A percentile compares a stretch with the other conserved stretches of the same genome.
These are phyloP conservation scores for Hermaeophaga mercurialis DNA, from an alignment of 2,888 invertebrate genomes.

Conservation along the genomic window DNA sequence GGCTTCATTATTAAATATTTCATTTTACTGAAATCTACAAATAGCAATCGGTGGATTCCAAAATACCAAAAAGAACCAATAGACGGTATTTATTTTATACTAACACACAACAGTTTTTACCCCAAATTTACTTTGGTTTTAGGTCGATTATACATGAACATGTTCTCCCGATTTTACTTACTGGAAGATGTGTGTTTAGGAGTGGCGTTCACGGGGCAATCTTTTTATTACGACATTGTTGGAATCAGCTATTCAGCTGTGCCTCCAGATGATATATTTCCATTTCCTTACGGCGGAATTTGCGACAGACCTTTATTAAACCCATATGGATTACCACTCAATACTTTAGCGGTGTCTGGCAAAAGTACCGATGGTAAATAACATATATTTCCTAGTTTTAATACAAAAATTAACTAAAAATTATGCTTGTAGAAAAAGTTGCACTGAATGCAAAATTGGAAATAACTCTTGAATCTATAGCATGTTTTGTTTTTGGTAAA, in stretches of 20 bases:
- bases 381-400: no score
- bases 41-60: slow-evolving; percentile 57
- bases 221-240: slow-evolving; percentile 56
- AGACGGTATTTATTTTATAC: slow-evolving; percentile 55
- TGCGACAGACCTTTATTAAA: slow-evolving; percentile 56
- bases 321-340: slow-evolving; percentile 19
- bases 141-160: slow-evolving; percentile 27
- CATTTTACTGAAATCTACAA: slow-evolving; percentile 57
- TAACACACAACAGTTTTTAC: slow-evolving; percentile 46
- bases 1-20: slow-evolving; percentile 62
- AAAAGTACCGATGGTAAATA: slow-evolving; percentile 23
- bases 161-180: slow-evolving; percentile 54
- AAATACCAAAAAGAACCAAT: slow-evolving; percentile 47
- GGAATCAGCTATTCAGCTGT: slow-evolving; percentile 57
- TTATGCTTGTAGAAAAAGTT: no score
- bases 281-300: slow-evolving; percentile 59
- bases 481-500: no score
- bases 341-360: slow-evolving; percentile 28
- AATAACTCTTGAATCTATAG: no score
- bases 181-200: slow-evolving; percentile 62
- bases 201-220: slow-evolving; percentile 61
- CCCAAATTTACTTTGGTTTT: slow-evolving; percentile 43
- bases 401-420: no score
- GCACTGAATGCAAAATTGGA: no score
- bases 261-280: slow-evolving; percentile 16